Conservation (phyloP, 1,140 invertebrate genomes). For the Eumeta japonica region DNA sequence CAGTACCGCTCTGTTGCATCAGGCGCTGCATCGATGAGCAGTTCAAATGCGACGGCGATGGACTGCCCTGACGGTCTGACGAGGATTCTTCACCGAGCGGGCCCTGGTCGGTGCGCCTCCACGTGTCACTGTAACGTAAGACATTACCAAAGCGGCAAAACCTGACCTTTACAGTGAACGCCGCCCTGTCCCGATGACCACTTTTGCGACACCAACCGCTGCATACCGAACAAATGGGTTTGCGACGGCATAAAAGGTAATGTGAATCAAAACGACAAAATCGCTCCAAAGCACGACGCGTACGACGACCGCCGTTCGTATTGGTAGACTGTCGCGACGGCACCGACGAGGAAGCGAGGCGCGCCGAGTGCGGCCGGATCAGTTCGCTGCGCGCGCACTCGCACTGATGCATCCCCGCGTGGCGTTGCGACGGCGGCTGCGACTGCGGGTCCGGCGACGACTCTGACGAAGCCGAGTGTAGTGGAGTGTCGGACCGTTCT, state of each 20-base stretch:
- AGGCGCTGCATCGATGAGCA: slow-evolving; percentile 56
- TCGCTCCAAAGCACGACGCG: too few species aligned
- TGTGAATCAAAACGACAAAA: too few species aligned
- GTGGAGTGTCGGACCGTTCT: too few species aligned
- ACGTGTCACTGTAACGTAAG: too few species aligned
- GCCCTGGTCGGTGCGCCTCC: too few species aligned
- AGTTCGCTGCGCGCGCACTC: slow-evolving; percentile 32
- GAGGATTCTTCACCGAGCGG: slow-evolving; percentile 62
- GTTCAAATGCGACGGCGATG: slow-evolving; percentile 74
- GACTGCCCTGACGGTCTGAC: slow-evolving; percentile 87
- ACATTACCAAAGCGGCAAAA: too few species aligned
- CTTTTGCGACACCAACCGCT: slow-evolving; percentile 70
- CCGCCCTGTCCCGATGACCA: slow-evolving; percentile 64
- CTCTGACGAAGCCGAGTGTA: slow-evolving; percentile 75
- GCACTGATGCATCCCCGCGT: slow-evolving; percentile 72
- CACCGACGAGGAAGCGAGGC: slow-evolving; percentile 35
- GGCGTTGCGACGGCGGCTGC: slow-evolving; percentile 75
- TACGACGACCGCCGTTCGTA: too few species aligned
- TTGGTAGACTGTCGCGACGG: slow-evolving; percentile 42
- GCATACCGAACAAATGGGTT: slow-evolving; percentile 74
- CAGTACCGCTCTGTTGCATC: slow-evolving; percentile 23
- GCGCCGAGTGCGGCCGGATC: slow-evolving; percentile 19
- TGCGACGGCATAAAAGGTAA: slow-evolving; percentile 73
- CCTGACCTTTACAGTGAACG: too few species aligned
- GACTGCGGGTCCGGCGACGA: slow-evolving; percentile 64